Percentiles rank a stretch among this genome's conserved stretches.
Conservation (phyloP, 2,797 vertebrate species). For the Anableps anableps region DNA sequence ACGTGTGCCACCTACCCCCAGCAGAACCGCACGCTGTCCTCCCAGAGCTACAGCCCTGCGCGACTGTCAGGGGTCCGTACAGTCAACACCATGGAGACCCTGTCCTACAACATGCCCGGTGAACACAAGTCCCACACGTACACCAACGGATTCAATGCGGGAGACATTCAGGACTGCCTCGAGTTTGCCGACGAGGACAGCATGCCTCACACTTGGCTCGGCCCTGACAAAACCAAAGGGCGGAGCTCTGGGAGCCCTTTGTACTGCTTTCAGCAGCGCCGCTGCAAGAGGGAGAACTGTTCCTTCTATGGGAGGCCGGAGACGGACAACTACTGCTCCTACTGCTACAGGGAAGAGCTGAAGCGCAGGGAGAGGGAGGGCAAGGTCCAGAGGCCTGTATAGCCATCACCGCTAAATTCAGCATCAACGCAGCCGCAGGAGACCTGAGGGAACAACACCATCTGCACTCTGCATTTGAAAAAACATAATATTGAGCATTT, state of each 20-base stretch:
- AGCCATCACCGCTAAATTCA: conserved; percentile 68
- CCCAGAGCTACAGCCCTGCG: conserved; percentile 95
- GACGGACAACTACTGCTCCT: conserved; percentile 98
- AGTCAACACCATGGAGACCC: conserved; percentile 87
- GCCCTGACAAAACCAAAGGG: conserved; percentile 90
- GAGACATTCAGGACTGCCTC: conserved; percentile 89
- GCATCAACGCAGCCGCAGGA: conserved; percentile 63
- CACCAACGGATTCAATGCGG: conserved; percentile 90
- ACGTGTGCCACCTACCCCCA: conserved; percentile 98
- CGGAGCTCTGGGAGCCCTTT: conserved; percentile 86
- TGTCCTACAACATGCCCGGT: conserved; percentile 87
- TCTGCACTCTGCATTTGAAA: conserved; percentile 75
- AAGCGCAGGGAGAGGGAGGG: conserved; percentile 92
- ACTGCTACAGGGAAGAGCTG: conserved; percentile 97
- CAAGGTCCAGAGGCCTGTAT: conserved; percentile 91
- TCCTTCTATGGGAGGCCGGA: conserved; percentile 97
- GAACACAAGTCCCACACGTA: conserved; percentile 98
- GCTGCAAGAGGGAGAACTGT: conserved; percentile 96
- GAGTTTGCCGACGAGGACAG: conserved; percentile 94
- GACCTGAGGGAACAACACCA: conserved; percentile 64
- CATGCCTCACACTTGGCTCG: conserved; percentile 86
- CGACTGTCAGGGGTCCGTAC: conserved; percentile 90
- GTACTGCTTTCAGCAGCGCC: conserved; percentile 93
- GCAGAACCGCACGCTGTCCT: conserved; percentile 96
- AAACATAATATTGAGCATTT: conserved; percentile 71